Conservation (phyloP, 2,888 invertebrate genomes). For the Iselma pallidipennis region DNA sequence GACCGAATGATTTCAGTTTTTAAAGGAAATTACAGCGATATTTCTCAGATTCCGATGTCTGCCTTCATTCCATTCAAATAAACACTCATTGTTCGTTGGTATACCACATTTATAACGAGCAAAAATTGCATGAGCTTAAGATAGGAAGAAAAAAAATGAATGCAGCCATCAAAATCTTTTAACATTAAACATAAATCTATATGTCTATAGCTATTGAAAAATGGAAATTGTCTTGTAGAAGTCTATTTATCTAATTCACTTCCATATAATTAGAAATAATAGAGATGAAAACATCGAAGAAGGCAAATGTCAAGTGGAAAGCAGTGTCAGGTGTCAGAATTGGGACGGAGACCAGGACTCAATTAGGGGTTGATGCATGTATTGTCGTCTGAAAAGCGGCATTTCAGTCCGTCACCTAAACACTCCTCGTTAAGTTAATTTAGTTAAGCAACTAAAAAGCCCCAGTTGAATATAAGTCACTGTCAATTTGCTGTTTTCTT, state of each 20-base stretch:
- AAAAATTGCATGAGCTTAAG: neutral
- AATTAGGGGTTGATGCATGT: constrained; percentile 51
- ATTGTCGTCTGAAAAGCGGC: constrained; percentile 46
- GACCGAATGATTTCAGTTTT: constrained; percentile 52
- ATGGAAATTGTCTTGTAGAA: neutral
- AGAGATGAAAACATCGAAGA: constrained; percentile 35
- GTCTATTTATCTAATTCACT: neutral
- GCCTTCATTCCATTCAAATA: constrained; percentile 19
- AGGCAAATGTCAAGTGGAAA: constrained; percentile 51
- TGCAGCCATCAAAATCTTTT: neutral
- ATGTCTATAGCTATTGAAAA: neutral
- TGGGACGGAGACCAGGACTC: constrained; percentile 46
- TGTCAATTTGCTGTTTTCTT: constrained; percentile 38
- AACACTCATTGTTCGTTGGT: constrained; percentile 33
- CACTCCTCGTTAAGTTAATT: constrained; percentile 43
- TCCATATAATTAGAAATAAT: constrained; percentile 10
- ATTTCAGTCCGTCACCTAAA: constrained; percentile 52
- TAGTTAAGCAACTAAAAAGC: constrained; percentile 39
- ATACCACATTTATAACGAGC: neutral
- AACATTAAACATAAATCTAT: neutral
- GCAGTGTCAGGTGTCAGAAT: constrained; percentile 51
- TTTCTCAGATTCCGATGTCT: constrained; percentile 38
- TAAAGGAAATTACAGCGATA: constrained; percentile 53
- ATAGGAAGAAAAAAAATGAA: neutral
- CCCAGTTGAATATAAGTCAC: constrained; percentile 38